These are phyloP conservation scores for Diaphora mendica DNA, from an alignment of 2,888 invertebrate genomes.

Conservation along the genomic window DNA sequence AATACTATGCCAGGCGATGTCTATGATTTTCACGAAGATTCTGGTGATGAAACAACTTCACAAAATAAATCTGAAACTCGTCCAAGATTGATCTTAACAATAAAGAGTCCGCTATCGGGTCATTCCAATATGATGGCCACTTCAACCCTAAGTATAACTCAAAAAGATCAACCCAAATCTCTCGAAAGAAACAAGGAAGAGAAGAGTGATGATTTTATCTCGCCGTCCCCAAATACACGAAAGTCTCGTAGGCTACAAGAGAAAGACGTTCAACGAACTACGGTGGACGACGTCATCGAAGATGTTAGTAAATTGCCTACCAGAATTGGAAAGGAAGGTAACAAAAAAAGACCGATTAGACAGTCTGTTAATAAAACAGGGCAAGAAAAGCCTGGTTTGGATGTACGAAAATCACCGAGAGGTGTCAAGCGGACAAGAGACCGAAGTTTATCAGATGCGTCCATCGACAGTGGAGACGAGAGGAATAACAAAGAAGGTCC, in stretches of 20 bases:
- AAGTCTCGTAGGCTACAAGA: conserved; percentile 93
- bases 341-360: conserved; percentile 85
- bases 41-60: conserved; percentile 90
- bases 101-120: conserved; percentile 89
- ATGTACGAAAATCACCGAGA: conserved; percentile 88
- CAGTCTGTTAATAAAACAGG: conserved; percentile 78
- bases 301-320: conserved; percentile 92
- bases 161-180: conserved; percentile 70
- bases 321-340: conserved; percentile 64
- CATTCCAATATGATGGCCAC: conserved; percentile 74
- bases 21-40: conserved; percentile 96
- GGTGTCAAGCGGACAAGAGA: conserved; percentile 88
- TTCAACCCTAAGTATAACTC: conserved; percentile 75
- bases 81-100: conserved; percentile 92
- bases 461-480: conserved; percentile 88
- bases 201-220: conserved; percentile 87
- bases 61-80: conserved; percentile 84
- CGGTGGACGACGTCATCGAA: conserved; percentile 95
- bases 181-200: conserved; percentile 77
- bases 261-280: conserved; percentile 90
- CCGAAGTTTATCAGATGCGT: conserved; percentile 88
- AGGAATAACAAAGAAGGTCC: conserved; percentile 67
- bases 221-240: conserved; percentile 89
- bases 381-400: conserved; percentile 64
- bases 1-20: conserved; percentile 90